Percentiles rank a stretch among this genome's conserved stretches.
Evolutionary conservation across 92 coral and sea anemone genomes (phyloP).

Genomic region (Parazoanthus darwini): DNA sequence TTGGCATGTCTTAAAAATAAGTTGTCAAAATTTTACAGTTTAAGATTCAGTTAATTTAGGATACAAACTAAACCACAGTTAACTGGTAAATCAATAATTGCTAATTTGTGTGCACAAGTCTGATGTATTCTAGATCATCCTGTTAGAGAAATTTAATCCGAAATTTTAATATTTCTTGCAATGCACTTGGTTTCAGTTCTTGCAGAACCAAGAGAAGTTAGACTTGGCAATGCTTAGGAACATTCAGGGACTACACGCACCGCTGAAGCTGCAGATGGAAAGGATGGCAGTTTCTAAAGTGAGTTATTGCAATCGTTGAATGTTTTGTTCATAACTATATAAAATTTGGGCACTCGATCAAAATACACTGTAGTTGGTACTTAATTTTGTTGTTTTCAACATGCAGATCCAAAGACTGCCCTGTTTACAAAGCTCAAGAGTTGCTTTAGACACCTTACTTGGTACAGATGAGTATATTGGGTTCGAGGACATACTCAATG

Average conservation of each 20-base stretch:
- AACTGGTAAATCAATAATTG: no score
- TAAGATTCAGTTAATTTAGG: no score
- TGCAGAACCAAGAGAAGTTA: constrained; percentile 81
- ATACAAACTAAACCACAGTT: no score
- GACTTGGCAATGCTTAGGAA: constrained; percentile 92
- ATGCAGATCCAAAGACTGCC: constrained; percentile 84
- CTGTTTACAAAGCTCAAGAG: constrained; percentile 92
- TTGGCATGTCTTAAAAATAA: no score
- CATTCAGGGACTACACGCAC: constrained; percentile 97
- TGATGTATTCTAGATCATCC: no score
- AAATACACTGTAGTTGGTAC: no score
- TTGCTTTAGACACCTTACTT: constrained; percentile 92
- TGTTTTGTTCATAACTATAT: no score
- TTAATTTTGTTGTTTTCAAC: background rate
- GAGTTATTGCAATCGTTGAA: background rate
- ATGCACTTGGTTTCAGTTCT: constrained; percentile 47
- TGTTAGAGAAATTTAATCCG: no score
- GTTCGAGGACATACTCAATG: constrained; percentile 90
- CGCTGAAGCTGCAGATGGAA: constrained; percentile 93
- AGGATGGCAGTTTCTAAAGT: constrained; percentile 89
- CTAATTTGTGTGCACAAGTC: no score
- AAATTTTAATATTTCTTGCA: background rate
- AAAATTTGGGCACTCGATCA: no score
- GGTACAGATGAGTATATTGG: constrained; percentile 91
- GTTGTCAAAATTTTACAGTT: no score